Evolutionary conservation across 2,797 vertebrate genomes (phyloP), one percentile per base, ranked within the genome.

Genomic region (Paguma larvata): DNA sequence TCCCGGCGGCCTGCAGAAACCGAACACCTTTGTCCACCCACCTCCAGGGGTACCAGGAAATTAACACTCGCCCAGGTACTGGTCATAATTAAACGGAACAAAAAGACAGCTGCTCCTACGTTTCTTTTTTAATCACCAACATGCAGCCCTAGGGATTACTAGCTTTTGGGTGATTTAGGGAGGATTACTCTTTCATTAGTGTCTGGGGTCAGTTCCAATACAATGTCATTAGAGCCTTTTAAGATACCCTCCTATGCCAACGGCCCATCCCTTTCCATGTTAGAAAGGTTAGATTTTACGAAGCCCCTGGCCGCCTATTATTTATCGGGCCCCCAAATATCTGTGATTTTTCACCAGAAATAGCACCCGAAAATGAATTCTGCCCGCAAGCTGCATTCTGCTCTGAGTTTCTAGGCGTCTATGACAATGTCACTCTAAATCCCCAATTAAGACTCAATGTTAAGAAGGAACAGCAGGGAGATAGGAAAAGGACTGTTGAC

Each of bases 151-250:
- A 62, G 95, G 98, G 99, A 99, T 99, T 99, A 99, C 97, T 94
- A 97, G 99, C 98, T 99, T 99, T 98, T 97, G 94, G 95, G 94
- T 95, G 99, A 98, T 98, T 99, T 99, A 99, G 98, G 98, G 95
- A 98, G 98, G 99, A 99, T 99, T 99, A 99, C 98, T 96, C 95
- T 99, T 99, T 99, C 98, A 99, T 99, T 99, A 98, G 94, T 85
- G 95, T 41, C 93, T 63, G 89, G 85, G 97, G 94, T 96, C 97
- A 97, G 91, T 96, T 97, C 96, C 97, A 95, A 48, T 89, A 73
- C 86, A 90, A 90, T 68, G 97, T 95, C 90, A 62, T 48, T 75
- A 89, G 85, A 96, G 85, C 19, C 51, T 48, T 44, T 41, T 82
- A 77, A 93, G 56, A 68, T 30, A 21, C 15, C 82, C 67, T 62